Evolutionary conservation across 2,797 vertebrate species (phyloP), one percentile per base, ranked within the genome.

Genomic region (Aldrovandia affinis): DNA sequence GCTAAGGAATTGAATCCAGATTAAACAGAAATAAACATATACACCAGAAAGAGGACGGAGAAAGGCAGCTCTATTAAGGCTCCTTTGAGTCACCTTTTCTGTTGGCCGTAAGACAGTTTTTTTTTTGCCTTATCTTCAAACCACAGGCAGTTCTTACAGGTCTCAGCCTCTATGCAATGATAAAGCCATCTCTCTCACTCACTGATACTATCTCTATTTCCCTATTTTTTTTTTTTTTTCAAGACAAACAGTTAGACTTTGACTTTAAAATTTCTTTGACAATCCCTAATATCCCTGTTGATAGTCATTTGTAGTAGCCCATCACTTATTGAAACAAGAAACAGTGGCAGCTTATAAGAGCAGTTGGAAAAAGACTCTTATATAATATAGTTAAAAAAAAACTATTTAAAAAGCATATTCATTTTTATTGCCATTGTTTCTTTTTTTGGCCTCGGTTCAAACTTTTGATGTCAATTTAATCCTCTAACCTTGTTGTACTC

Each of bases 41-140:
- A 80, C 81, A 87, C 68, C 1, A 18, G 30, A 59, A 63, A 52
- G 44, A 78, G 28, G 42, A 78, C 3, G 14, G 52, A 70, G 81
- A 83, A 68, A 75, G 55, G 80, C 83, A 83, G 89, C 75, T 59
- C 1, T 22, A 87, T 89, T 83, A 86, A 61, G 87, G 86, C 61
- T 81, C 59, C 63, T 86, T 83, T 88, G 77, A 65, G 77, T 79
- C 59, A 63, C 83, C 42, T 54, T 47, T 50, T 86, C 57, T 68
- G 61, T 84, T 88, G 83, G 70, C 55, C 63, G 54, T 85, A 93
- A 93, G 68, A 73, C 84, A 39, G 88, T 90, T 86, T 90, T 92
- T 87, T 86, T 90, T 92, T 87, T 86, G 87, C 89, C 92, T 95
- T 95, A 94, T 95, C 94, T 92, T 85, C 81, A 70, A 89, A 81